phyloP scores from a whole-genome alignment of 2,113 vertebrate genomes.

The Barnardius zonarius region DNA sequence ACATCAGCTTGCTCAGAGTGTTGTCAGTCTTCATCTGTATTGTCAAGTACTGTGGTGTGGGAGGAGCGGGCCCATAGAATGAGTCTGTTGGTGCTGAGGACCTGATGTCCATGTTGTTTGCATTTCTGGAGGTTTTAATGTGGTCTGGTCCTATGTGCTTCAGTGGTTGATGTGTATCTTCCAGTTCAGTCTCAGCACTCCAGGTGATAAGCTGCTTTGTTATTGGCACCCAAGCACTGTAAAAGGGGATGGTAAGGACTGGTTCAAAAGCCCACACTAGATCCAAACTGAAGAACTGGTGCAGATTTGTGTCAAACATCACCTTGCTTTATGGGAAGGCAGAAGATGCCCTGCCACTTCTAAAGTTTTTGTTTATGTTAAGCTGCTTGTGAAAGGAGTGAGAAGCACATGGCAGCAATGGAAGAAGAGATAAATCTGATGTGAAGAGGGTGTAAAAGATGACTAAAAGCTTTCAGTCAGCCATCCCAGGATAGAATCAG shows the following conservation, averaged over 20 bases:
- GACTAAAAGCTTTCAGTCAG: background rate
- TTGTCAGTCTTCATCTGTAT: too few relatives aligned
- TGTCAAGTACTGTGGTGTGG: background rate
- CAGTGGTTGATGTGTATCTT: background rate
- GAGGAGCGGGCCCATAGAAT: background rate
- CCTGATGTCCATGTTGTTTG: too few relatives aligned
- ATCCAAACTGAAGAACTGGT: background rate
- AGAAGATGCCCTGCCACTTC: background rate
- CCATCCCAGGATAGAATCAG: background rate
- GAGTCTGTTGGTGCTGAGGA: background rate
- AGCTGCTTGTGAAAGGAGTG: background rate
- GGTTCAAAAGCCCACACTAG: background rate
- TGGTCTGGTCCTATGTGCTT: rapidly evolving
- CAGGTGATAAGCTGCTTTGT: background rate
- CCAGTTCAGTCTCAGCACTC: background rate
- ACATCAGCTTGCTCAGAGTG: rapidly evolving
- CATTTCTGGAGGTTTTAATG: background rate
- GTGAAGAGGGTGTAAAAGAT: background rate
- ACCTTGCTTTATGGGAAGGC: background rate
- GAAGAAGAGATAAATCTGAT: background rate
- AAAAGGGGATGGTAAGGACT: background rate
- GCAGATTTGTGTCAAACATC: background rate
- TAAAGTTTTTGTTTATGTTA: background rate
- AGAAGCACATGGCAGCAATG: background rate
- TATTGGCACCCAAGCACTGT: background rate